Evolutionary conservation across 2,797 vertebrate genomes (phyloP), one percentile per base, ranked within the genome.

Genomic region (Trachops cirrhosus): DNA sequence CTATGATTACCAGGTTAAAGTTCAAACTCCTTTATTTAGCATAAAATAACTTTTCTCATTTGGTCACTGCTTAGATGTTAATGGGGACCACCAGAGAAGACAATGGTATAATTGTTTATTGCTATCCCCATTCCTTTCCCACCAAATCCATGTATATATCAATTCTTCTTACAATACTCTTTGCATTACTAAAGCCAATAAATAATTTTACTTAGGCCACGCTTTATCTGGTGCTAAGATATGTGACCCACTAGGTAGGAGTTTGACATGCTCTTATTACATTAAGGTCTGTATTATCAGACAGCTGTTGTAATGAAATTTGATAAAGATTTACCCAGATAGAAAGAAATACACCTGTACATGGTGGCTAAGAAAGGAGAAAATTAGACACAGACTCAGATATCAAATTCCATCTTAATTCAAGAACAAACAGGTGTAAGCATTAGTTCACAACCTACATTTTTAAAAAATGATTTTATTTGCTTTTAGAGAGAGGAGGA

Each of bases 331-430:
- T 84, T 96, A 71, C 52, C 21, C 34, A 68, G 48, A 79, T 32
- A 97, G 32, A 82, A 85, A 80, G 70, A 62, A 84, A 93, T 50
- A n/a, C 8, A 91, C 37, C n/a, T 22, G 0, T 52, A 89, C 9
- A 78, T 57, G 12, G 26, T 29, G 19, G 11, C 26, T 62, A 77
- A 3, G 29, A 32, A 86, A 82, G 37, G 21, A 86, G 52, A 74
- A 39, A 71, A 68, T 3, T 50, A 19, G 32, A 84, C 10, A 74
- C 0, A 48, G 54, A 93, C 9, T 70, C 2, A 54, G 54, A 93
- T 64, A 37, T 95, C 82, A 86, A 74, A 91, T 91, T 96, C 50
- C 39, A 83, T 21, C 32, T 50, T 91, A 96, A 89, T 18, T 71
- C 8, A 94, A 91, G 70, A 94, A 26, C 78, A 91, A 96, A 80